Conservation (phyloP, 2,113 vertebrate genomes). For the Microcebus murinus region DNA sequence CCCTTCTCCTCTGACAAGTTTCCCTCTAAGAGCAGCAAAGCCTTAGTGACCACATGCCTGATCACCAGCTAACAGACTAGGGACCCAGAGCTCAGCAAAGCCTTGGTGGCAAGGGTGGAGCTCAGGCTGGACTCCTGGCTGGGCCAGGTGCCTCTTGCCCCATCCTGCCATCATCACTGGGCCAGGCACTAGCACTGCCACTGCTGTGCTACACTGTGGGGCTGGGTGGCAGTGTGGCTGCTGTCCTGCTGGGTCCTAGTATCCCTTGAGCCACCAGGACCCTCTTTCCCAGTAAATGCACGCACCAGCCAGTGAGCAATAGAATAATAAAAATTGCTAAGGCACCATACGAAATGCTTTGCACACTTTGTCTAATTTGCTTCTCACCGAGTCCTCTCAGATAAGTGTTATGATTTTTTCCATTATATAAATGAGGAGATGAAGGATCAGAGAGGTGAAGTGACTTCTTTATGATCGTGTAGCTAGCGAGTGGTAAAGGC, state of each 20-base stretch:
- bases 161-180: neutral
- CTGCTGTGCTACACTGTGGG: neutral
- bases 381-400: neutral
- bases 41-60: neutral
- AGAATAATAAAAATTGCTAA: constrained; percentile 19
- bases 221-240: neutral
- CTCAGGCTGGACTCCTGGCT: neutral
- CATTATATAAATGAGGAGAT: neutral
- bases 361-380: neutral
- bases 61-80: neutral
- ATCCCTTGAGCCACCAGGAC: neutral
- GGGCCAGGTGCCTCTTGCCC: neutral
- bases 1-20: neutral
- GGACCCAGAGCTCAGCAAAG: neutral
- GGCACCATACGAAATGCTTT: neutral
- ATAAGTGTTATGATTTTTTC: neutral
- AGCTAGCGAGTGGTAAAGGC: constrained; percentile 19
- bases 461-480: neutral
- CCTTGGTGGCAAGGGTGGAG: neutral
- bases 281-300: neutral
- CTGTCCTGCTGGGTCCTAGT: neutral
- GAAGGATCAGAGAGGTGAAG: neutral
- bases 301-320: neutral
- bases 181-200: neutral
- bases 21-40: constrained; percentile 21